Conservation (phyloP, 2,888 invertebrate species). For the Sialis lutaria region DNA sequence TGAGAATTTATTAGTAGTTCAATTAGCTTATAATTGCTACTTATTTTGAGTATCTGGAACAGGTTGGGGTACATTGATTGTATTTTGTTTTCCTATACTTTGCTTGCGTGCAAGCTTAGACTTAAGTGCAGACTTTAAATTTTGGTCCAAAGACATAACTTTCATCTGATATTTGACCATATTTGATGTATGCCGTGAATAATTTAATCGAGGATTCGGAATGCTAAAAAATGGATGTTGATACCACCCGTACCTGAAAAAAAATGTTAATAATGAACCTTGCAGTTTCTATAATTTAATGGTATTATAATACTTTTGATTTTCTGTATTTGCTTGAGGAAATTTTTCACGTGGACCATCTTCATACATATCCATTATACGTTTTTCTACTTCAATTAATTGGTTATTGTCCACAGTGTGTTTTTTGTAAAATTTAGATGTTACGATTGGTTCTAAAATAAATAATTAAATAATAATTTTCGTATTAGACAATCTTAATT, state of each 20-base stretch:
- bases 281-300: background rate
- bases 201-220: slow-evolving; percentile 18
- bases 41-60: no score
- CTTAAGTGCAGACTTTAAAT: background rate
- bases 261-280: background rate
- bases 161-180: slow-evolving; percentile 27
- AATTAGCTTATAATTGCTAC: no score
- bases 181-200: slow-evolving; percentile 29
- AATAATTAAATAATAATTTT: background rate
- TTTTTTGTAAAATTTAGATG: slow-evolving; percentile 20
- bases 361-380: slow-evolving; percentile 17
- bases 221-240: slow-evolving; percentile 17
- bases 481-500: background rate
- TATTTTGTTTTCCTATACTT: background rate
- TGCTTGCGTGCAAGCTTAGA: background rate
- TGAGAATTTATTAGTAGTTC: no score
- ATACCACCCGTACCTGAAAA: slow-evolving; percentile 28
- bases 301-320: slow-evolving; percentile 18
- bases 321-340: slow-evolving; percentile 20
- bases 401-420: slow-evolving; percentile 10
- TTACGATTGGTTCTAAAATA: slow-evolving; percentile 17
- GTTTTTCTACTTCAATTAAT: slow-evolving; percentile 14
- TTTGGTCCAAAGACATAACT: slow-evolving; percentile 23
- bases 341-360: slow-evolving; percentile 19
- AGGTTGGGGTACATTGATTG: no score